Base-by-base conservation (phyloP, 2,113 vertebrate genomes). In the Gavia stellata region DNA sequence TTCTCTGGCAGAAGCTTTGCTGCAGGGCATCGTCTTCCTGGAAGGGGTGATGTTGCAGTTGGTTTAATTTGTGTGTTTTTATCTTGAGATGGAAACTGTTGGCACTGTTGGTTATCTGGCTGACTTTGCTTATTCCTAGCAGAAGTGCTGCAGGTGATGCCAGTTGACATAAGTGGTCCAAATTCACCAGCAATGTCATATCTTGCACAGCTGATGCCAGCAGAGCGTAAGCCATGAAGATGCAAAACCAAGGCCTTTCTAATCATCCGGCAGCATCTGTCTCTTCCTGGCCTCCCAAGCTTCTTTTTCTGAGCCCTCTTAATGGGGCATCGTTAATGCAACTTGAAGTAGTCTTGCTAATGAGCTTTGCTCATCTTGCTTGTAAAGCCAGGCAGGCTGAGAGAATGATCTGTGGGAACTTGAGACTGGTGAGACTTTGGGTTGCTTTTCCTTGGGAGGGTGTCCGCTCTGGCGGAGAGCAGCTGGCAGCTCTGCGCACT, bases 281-380 rank as follows among this genome's bases (percentile, higher is more conserved):
- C 83, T 96, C 67, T 86, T 77, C 44, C 56, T 84, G 62, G 68
- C 38, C 59, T 94, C 86, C 67, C 86, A 81, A 78, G 83, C 65
- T 90, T 44, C 45, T 81, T 85, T 81, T 74, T 89, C 73, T 10
- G 18, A 88, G 75, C 79, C 71, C 75, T 29, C n/a, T 91, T 91
- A 90, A 79, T 81, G 45, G 92, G 63, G 52, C 58, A 66, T 90
- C 83, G 28, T 92, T 96, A 88, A 81, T 87, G 68, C 61, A 92
- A 92, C 88, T 90, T 70, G 81, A 93, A 79, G 88, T 86, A 86
- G 58, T 73, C 81, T 92, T 47, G 58, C 88, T 96, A 87, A 94
- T 79, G 78, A 96, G 94, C 74, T 92, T 94, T 65, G 56, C 86
- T 92, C 55, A 38, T 91, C 59, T 81, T 14, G 1, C 3, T 90